Percentiles rank a stretch among this genome's conserved stretches.
phyloP scores from a whole-genome alignment of 1,140 invertebrate genomes.

The Melipona quadrifasciata region DNA sequence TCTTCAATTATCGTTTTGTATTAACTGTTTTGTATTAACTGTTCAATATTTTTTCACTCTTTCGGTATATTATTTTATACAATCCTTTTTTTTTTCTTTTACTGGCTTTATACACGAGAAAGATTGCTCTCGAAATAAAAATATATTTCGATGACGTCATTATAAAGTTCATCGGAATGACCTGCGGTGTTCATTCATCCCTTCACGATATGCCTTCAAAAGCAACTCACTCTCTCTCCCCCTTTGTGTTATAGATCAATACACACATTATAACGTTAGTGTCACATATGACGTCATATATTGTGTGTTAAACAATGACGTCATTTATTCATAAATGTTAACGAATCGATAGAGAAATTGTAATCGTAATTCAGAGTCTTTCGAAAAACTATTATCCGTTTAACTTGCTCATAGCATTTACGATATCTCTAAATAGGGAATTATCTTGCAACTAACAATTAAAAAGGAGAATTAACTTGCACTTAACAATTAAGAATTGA shows the following conservation, averaged over 20 bases:
- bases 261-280: neutral
- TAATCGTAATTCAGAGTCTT: neutral
- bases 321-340: neutral
- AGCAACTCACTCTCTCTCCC: neutral
- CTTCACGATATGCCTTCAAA: neutral
- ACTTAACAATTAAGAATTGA: neutral
- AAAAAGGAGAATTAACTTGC: neutral
- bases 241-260: neutral
- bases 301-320: neutral
- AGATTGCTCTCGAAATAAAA: neutral
- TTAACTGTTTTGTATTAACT: neutral
- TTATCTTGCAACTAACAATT: neutral
- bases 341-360: neutral
- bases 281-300: neutral
- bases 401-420: neutral
- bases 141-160: slow-evolving; percentile 10
- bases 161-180: neutral
- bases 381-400: neutral
- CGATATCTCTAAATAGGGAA: neutral
- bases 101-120: neutral
- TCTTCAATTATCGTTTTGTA: neutral
- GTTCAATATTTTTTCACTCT: no score
- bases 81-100: neutral
- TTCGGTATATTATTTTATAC: neutral
- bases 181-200: neutral